Conservation (phyloP, 2,797 vertebrate species). For the Vespertilio murinus region DNA sequence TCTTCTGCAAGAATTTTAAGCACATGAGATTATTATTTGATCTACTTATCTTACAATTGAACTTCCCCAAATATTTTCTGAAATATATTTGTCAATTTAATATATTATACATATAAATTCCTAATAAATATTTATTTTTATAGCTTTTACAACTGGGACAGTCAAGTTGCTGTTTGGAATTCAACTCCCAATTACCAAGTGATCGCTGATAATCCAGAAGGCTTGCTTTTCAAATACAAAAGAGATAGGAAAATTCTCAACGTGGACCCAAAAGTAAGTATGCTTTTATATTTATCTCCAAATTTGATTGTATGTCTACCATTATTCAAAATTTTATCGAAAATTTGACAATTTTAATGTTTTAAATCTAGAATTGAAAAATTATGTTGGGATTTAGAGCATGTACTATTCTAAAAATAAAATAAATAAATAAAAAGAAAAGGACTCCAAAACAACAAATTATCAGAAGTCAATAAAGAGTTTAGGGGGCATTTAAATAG, state of each 20-base stretch:
- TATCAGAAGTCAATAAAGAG: neutral
- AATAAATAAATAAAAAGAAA: neutral
- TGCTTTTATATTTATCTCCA: slow-evolving; percentile 20
- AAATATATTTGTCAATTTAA: slow-evolving; percentile 39
- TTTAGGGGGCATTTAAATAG: neutral
- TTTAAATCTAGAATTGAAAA: neutral
- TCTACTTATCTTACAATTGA: neutral
- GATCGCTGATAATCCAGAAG: slow-evolving; percentile 86
- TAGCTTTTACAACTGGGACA: slow-evolving; percentile 94
- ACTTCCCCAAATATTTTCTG: neutral
- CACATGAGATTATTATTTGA: neutral
- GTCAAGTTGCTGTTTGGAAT: slow-evolving; percentile 85
- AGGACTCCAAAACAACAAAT: neutral
- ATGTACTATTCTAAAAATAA: neutral
- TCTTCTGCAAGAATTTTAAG: slow-evolving; percentile 50
- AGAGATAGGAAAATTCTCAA: slow-evolving; percentile 89
- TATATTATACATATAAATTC: neutral
- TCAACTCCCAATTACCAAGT: slow-evolving; percentile 90
- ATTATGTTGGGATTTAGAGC: neutral
- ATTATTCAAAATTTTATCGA: slow-evolving; percentile 31
- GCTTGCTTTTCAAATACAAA: slow-evolving; percentile 91
- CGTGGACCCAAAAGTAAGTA: slow-evolving; percentile 89
- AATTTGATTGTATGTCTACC: neutral
- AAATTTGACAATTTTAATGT: neutral
- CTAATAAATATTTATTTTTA: slow-evolving; percentile 66